Evolutionary conservation across 2,888 invertebrate species (phyloP).

Genomic region (Drosophila lutescens): DNA sequence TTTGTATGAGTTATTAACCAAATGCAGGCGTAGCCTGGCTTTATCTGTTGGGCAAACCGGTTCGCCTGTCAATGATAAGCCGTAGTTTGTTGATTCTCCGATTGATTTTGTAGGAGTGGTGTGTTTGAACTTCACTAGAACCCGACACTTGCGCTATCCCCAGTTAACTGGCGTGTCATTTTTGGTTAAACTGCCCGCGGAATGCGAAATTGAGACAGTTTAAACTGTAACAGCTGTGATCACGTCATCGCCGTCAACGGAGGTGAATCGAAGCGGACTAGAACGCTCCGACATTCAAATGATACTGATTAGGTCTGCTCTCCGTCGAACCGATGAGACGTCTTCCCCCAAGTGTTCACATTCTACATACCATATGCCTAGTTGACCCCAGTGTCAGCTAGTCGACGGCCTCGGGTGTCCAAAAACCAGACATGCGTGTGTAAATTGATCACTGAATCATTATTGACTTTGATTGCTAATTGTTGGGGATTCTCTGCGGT

Average conservation of each 20-base stretch:
- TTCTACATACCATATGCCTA: slow-evolving; percentile 27
- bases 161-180: slow-evolving; percentile 30
- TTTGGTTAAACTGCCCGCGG: slow-evolving; percentile 15
- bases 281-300: slow-evolving; percentile 25
- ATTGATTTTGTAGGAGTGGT: slow-evolving; percentile 37
- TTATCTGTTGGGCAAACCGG: slow-evolving; percentile 36
- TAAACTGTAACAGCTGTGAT: slow-evolving; percentile 45
- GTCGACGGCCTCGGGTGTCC: slow-evolving; percentile 45
- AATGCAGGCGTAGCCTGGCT: slow-evolving; percentile 15
- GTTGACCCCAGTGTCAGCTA: slow-evolving; percentile 42
- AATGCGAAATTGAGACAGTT: slow-evolving; percentile 36
- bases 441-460: slow-evolving; percentile 41
- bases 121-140: slow-evolving; percentile 39
- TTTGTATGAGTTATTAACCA: background rate
- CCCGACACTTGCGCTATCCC: slow-evolving; percentile 10
- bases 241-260: slow-evolving; percentile 34
- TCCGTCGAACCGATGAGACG: slow-evolving; percentile 5
- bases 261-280: slow-evolving; percentile 28
- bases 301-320: slow-evolving; percentile 32
- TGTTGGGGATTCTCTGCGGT: slow-evolving; percentile 1
- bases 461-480: slow-evolving; percentile 37
- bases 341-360: slow-evolving; percentile 26
- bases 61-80: slow-evolving; percentile 39
- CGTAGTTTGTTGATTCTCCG: slow-evolving; percentile 22
- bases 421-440: slow-evolving; percentile 49